Base-by-base conservation (phyloP, 2,113 vertebrate genomes). In the Scopus umbretta region DNA sequence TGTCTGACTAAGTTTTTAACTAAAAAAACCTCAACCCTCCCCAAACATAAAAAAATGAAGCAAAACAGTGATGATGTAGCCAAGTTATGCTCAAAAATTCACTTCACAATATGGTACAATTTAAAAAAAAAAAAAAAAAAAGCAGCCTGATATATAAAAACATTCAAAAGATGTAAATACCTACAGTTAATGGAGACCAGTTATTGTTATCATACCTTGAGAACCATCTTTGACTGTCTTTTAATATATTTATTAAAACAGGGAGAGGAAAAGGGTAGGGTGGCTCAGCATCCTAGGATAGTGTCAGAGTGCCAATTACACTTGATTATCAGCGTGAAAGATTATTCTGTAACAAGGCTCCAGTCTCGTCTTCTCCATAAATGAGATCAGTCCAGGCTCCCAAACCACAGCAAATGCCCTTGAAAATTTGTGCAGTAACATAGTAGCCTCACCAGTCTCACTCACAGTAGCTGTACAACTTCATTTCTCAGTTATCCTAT, bases 391-490 rank as follows among this genome's bases (percentile, higher is more conserved):
- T 17, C 1, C 4, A 80, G 40, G 6, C 4, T 23, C 15, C 30
- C 22, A 75, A 90, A 79, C 2, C 20, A 68, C 23, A 80, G 27
- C 13, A 76, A 92, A 82, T 25, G 3, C 4, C 40, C 23, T 22
- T 18, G 15, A 79, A 68, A 92, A 25, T 15, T 1, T 34, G 14
- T 7, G 20, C 43, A 22, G 30, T 15, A 66, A 20, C 1, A 1
- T 3, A 59, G 38, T 4, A 68, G n/a, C 30, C 18, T 84, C 34
- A 71, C 5, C 73, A 66, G 43, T 42, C 7, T 75, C 55, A 38
- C 42, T 59, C 29, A 20, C 3, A 25, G 3, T 43, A 43, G 1
- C 7, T 1, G 3, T 14, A 18, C 10, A 53, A 30, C 16, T 21
- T 38, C 3, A 71, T 47, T 58, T 73, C n/a, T 81, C 30, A 21